phyloP scores from a whole-genome alignment of 2,888 invertebrate species.

The Acutogordius australiensis region DNA sequence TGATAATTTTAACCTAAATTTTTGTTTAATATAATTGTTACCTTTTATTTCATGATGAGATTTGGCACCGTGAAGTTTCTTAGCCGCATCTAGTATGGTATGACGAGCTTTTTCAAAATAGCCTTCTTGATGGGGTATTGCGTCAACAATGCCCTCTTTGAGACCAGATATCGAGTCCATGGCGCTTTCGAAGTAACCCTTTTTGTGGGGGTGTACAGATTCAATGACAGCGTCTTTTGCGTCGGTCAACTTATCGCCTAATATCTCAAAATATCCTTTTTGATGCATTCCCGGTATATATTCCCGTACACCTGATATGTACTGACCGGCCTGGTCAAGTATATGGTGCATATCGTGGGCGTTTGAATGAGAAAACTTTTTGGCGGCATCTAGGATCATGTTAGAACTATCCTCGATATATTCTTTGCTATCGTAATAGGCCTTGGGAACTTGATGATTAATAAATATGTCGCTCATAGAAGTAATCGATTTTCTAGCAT shows the following conservation, averaged over 20 bases:
- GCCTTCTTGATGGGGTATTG: background rate
- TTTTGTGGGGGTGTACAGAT: background rate
- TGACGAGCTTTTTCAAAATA: background rate
- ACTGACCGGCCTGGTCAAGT: background rate
- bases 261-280: background rate
- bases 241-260: background rate
- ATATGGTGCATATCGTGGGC: background rate
- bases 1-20: too few relatives aligned
- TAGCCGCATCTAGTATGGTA: background rate
- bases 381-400: background rate
- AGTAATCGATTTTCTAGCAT: background rate
- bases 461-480: background rate
- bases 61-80: background rate
- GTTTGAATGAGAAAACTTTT: background rate
- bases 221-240: background rate
- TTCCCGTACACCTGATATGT: background rate
- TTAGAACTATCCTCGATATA: background rate
- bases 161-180: background rate
- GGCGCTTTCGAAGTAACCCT: background rate
- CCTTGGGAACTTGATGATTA: background rate
- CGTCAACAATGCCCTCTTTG: background rate
- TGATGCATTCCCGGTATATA: background rate
- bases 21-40: too few relatives aligned
- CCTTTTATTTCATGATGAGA: background rate
- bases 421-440: background rate